Evolutionary conservation across 2,888 invertebrate species (phyloP).

Genomic region (Nephrotoma appendiculata): DNA sequence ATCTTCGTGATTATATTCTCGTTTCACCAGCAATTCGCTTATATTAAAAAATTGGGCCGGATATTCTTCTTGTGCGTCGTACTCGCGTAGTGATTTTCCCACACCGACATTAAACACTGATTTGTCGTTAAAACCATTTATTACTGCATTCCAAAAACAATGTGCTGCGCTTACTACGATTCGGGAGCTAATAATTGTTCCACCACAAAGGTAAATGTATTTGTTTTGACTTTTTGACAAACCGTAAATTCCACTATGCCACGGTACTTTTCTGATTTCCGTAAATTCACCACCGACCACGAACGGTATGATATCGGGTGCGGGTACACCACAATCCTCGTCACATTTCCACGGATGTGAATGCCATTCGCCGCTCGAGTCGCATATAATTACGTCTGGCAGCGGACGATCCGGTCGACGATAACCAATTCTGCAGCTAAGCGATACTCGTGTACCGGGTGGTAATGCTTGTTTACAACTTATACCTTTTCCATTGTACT

Average conservation of each 20-base stretch:
- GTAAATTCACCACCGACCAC: not conserved
- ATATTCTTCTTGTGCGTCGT: slow-evolving; percentile 9
- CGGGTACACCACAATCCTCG: slow-evolving; percentile 8
- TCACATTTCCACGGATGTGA: slow-evolving; percentile 9
- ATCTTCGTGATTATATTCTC: not conserved
- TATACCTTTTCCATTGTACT: slow-evolving; percentile 4
- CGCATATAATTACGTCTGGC: slow-evolving; percentile 7
- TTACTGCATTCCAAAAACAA: slow-evolving; percentile 10
- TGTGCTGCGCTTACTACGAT: slow-evolving; percentile 10
- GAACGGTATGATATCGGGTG: slow-evolving; percentile 2
- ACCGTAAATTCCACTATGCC: slow-evolving; percentile 10
- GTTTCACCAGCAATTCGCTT: slow-evolving; percentile 9
- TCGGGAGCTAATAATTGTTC: slow-evolving; percentile 11
- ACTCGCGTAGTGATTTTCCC: slow-evolving; percentile 11
- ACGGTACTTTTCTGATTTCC: slow-evolving; percentile 5
- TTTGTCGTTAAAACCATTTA: not conserved
- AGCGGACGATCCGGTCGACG: slow-evolving; percentile 1
- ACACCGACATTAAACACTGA: slow-evolving; percentile 7
- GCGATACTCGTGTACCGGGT: slow-evolving; percentile 8
- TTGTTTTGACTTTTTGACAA: not conserved
- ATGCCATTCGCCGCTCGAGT: slow-evolving; percentile 10
- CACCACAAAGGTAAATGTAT: slow-evolving; percentile 8
- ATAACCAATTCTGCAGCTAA: slow-evolving; percentile 10
- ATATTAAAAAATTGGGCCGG: slow-evolving; percentile 12
- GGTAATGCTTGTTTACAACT: slow-evolving; percentile 2